A percentile compares a stretch with the other conserved stretches of the same genome.
Evolutionary conservation across 2,797 vertebrate genomes (phyloP).

Genomic region (Gastrophryne carolinensis): DNA sequence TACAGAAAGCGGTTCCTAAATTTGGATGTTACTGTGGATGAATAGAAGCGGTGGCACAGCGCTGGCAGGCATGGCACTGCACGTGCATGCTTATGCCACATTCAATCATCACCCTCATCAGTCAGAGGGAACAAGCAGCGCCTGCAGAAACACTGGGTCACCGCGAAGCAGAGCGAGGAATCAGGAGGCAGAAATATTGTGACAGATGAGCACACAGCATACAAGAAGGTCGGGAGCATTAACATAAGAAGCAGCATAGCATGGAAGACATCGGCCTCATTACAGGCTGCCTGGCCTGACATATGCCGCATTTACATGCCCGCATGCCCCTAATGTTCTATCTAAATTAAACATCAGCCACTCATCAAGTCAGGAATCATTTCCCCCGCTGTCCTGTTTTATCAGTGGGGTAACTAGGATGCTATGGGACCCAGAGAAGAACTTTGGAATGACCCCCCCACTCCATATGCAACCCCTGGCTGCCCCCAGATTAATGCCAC

Average conservation of each 20-base stretch:
- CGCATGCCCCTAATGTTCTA: too few species aligned
- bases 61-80: slow-evolving; percentile 33
- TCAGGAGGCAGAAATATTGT: slow-evolving; percentile 11
- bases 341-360: too few species aligned
- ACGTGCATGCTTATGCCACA: slow-evolving; percentile 42
- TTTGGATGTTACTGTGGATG: too few species aligned
- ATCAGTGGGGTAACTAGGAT: too few species aligned
- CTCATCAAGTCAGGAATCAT: too few species aligned
- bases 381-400: too few species aligned
- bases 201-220: slow-evolving; percentile 2
- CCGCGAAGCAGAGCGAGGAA: not conserved
- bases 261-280: too few species aligned
- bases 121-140: slow-evolving; percentile 25
- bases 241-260: not conserved
- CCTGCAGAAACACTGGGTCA: slow-evolving; percentile 36
- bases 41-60: slow-evolving; percentile 18
- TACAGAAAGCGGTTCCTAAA: not conserved
- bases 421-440: too few species aligned
- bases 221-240: slow-evolving; percentile 13
- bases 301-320: not conserved
- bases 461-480: too few species aligned
- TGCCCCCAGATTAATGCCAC: too few species aligned
- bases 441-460: too few species aligned
- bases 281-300: not conserved
- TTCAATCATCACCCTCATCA: slow-evolving; percentile 40